phyloP scores from a whole-genome alignment of 2,888 invertebrate genomes.

The Orgyia antiqua region DNA sequence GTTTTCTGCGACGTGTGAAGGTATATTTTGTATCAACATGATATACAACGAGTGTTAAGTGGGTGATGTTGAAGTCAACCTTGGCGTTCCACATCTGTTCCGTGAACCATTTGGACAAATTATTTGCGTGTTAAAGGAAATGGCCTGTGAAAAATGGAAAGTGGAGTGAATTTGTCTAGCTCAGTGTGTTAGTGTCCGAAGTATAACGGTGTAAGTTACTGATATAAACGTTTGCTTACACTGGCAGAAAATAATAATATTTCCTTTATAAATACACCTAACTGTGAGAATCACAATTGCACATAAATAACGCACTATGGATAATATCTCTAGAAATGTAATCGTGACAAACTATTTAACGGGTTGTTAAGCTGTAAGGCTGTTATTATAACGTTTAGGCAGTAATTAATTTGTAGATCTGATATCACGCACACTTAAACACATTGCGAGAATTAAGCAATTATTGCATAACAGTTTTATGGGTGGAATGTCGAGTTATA shows the following conservation, averaged over 20 bases:
- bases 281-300: constrained; percentile 53
- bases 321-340: constrained; percentile 50
- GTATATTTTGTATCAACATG: constrained; percentile 39
- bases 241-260: constrained; percentile 44
- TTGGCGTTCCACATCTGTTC: constrained; percentile 52
- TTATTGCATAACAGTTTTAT: no score
- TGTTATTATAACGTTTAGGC: constrained; percentile 40
- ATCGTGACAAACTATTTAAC: constrained; percentile 58
- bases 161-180: constrained; percentile 70
- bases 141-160: constrained; percentile 72
- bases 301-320: constrained; percentile 39
- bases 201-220: constrained; percentile 49
- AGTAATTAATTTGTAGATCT: constrained; percentile 44
- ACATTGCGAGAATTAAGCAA: no score
- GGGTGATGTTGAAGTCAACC: constrained; percentile 48
- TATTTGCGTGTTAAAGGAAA: constrained; percentile 57
- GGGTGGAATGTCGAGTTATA: no score
- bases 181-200: constrained; percentile 59
- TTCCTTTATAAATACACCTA: constrained; percentile 35
- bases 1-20: constrained; percentile 25
- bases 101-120: no score
- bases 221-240: constrained; percentile 38
- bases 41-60: no score
- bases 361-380: no score
- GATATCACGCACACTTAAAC: no score